Conservation (phyloP, 2,888 invertebrate genomes). For the Oithona nana region DNA sequence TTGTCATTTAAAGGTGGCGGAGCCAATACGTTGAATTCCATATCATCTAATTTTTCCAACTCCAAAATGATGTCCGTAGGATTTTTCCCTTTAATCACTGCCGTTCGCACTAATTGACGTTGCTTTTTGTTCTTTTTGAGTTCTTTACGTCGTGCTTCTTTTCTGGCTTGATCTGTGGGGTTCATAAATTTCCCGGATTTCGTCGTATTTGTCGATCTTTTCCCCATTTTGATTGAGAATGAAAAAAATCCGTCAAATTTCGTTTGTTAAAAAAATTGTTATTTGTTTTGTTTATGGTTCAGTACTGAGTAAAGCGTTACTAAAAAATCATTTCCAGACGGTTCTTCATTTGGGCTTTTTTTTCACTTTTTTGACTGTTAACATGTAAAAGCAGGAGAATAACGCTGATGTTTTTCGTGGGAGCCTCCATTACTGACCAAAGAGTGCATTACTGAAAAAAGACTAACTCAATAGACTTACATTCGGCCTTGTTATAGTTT, state of each 20-base stretch:
- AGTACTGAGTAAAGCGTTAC: neutral
- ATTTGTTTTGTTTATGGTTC: neutral
- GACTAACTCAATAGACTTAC: too few relatives aligned
- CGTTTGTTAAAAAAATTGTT: too few relatives aligned
- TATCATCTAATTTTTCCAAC: constrained; percentile 50
- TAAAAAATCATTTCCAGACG: too few relatives aligned
- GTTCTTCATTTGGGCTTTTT: too few relatives aligned
- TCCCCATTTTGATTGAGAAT: constrained; percentile 59
- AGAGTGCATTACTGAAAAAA: too few relatives aligned
- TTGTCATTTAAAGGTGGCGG: constrained; percentile 90
- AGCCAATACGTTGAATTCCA: constrained; percentile 83
- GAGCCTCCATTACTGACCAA: too few relatives aligned
- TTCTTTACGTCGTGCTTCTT: constrained; percentile 91
- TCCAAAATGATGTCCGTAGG: constrained; percentile 83
- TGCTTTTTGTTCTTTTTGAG: constrained; percentile 96
- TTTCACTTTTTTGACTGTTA: too few relatives aligned
- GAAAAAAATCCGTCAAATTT: too few relatives aligned
- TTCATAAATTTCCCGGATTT: constrained; percentile 99
- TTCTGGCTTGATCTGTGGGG: constrained; percentile 95
- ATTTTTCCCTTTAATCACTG: constrained; percentile 93
- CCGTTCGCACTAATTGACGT: constrained; percentile 81
- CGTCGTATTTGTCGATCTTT: constrained; percentile 91
- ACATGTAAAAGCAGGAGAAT: too few relatives aligned
- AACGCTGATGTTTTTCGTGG: too few relatives aligned
- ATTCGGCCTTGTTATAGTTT: too few relatives aligned